A percentile compares a stretch with the other conserved stretches of the same genome.
These are phyloP conservation scores for Margarornis squamiger DNA, from an alignment of 2,797 vertebrate species.

Conservation along the genomic window DNA sequence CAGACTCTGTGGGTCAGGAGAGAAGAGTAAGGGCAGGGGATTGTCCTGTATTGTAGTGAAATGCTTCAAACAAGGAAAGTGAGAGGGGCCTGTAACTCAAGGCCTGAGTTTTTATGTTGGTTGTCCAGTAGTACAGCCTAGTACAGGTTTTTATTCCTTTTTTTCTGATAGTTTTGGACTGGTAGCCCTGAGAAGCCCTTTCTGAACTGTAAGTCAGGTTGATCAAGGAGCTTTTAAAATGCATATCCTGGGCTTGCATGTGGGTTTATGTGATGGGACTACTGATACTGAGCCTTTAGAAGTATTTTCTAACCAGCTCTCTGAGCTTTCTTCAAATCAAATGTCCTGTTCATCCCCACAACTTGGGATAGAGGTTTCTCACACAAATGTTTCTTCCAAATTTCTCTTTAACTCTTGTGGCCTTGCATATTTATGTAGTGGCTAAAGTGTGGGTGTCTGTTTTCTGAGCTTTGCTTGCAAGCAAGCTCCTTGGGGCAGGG, in stretches of 20 bases:
- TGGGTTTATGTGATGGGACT: not conserved
- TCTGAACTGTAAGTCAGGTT: not conserved
- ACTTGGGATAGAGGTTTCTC: not conserved
- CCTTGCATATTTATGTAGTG: not conserved
- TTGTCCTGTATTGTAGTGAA: not conserved
- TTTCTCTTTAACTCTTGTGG: not conserved
- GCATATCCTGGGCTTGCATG: not conserved
- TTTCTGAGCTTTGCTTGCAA: conserved; percentile 26
- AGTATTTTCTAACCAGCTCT: not conserved
- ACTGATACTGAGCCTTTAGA: not conserved
- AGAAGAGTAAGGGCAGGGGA: not conserved
- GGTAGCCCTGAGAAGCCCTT: not conserved
- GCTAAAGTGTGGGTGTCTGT: not conserved
- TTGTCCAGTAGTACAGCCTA: not conserved
- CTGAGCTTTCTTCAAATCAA: not conserved
- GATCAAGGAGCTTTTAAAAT: not conserved
- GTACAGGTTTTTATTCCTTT: not conserved
- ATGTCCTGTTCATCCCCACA: not conserved
- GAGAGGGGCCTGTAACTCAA: not conserved
- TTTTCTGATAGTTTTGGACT: not conserved
- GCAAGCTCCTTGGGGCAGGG: conserved; percentile 34
- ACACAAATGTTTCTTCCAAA: not conserved
- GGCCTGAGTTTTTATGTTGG: not conserved
- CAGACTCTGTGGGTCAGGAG: not conserved
- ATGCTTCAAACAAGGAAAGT: not conserved